These are phyloP conservation scores for Malacoraja senta DNA, from an alignment of 2,797 vertebrate genomes.

Conservation along the genomic window DNA sequence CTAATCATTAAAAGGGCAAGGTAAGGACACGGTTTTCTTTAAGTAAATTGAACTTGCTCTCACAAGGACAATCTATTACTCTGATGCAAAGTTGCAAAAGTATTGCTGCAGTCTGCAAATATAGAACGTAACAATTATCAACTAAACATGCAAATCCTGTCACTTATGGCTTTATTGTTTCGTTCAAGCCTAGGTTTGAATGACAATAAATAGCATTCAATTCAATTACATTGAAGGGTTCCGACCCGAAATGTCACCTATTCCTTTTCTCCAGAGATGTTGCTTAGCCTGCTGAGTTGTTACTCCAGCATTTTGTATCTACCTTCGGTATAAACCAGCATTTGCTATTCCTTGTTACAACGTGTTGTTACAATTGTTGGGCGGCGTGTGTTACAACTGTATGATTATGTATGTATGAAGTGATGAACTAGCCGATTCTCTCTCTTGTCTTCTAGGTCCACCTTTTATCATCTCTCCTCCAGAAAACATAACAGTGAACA, in stretches of 20 bases:
- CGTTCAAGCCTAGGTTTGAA: too few species aligned
- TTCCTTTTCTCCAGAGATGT: too few species aligned
- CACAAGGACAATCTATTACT: background rate
- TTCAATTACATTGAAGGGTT: background rate
- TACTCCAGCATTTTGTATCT: too few species aligned
- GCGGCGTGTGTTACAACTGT: background rate
- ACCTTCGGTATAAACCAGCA: too few species aligned
- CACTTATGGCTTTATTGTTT: background rate
- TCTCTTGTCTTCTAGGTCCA: constrained; percentile 63
- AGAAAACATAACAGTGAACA: constrained; percentile 97
- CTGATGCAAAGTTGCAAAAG: background rate
- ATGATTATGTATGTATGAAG: background rate
- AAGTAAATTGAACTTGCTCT: background rate
- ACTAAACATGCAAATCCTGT: background rate
- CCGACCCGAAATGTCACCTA: too few species aligned
- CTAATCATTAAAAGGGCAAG: background rate
- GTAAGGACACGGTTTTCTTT: background rate
- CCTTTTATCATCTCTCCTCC: constrained; percentile 96
- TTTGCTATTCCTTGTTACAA: too few species aligned
- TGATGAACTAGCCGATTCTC: background rate
- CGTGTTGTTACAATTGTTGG: background rate
- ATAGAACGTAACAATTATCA: background rate
- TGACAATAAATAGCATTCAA: too few species aligned
- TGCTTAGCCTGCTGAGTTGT: too few species aligned
- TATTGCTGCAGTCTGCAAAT: background rate